phyloP scores from a whole-genome alignment of 2,113 vertebrate species.

The Guaruba guarouba region DNA sequence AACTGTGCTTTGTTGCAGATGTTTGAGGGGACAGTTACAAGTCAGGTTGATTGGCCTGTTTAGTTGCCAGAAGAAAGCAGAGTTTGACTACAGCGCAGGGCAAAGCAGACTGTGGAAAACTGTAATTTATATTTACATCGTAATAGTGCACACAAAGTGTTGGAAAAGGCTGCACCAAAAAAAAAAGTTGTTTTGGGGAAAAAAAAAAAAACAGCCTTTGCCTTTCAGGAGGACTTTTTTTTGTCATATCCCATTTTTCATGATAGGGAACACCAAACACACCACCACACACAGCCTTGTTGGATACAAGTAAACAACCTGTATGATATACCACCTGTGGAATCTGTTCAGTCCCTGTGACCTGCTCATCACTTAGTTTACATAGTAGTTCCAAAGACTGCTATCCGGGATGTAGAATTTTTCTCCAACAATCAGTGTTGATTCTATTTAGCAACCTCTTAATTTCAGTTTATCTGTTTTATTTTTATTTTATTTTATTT shows the following conservation, averaged over 20 bases:
- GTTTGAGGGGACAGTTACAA: background rate
- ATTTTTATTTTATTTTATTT: background rate
- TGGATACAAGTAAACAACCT: background rate
- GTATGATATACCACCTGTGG: background rate
- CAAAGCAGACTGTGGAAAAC: background rate
- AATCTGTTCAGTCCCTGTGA: background rate
- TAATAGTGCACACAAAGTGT: background rate
- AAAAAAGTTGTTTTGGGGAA: background rate
- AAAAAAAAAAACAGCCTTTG: background rate
- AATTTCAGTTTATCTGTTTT: background rate
- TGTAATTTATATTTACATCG: background rate
- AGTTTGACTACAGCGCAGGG: background rate
- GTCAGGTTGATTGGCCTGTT: no score
- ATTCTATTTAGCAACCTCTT: background rate
- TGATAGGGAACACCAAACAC: background rate
- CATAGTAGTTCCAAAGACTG: background rate
- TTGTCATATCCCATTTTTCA: background rate
- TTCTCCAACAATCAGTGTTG: background rate
- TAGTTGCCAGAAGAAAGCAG: background rate
- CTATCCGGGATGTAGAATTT: background rate
- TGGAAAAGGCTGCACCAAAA: background rate
- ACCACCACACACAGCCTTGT: background rate
- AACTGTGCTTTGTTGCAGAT: background rate
- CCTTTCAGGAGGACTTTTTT: background rate
- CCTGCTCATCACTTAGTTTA: background rate